Evolutionary conservation across 2,888 invertebrate genomes (phyloP), one percentile per base, ranked within the genome.

Genomic region (Cheilosia grossa): DNA sequence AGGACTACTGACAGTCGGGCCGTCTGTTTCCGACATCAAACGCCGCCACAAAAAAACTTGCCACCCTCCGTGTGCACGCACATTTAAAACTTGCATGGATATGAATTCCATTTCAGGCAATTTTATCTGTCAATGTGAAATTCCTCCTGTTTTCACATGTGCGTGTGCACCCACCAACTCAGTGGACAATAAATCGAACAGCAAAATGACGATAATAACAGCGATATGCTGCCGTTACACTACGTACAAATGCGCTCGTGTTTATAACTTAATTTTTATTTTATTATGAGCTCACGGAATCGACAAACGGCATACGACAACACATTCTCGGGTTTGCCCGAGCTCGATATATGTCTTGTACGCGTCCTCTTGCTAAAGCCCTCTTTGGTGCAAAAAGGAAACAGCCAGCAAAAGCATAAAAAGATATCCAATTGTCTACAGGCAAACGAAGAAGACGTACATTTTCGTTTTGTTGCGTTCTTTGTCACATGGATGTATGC

Each of bases 191-290:
- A 83, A 80, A 83, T 83, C 80, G 83, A 83, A 83, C 83, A 79
- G 64, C 79, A 58, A 83, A 80, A 80, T 83, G 64, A 80, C 59
- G 74, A 83, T 80, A 83, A 80, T 83, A 83, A 80, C 80, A 70
- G 64, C 64, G 74, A 69, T 83, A 74, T 24, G 59, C 53, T 58
- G 47, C 70, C 21, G 51, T 67, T 54, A 74, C 70, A 64, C 58
- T 69, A 74, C 63, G 58, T 70, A 63, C 63, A 63, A 61, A 56
- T 37, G 54, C 56, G 49, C 67, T 59, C 74, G 59, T 83, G 83
- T 80, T 83, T 83, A 80, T 80, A 80, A 83, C 83, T 83, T 83
- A 83, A 83, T 83, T 83, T 83, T 70, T 83, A 80, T 83, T 80
- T 80, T 83, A 83, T 83, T 83, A 83, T 74, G 79, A 74, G 64